Base-by-base conservation (phyloP, 2,113 vertebrate genomes). In the Antennarius striatus region DNA sequence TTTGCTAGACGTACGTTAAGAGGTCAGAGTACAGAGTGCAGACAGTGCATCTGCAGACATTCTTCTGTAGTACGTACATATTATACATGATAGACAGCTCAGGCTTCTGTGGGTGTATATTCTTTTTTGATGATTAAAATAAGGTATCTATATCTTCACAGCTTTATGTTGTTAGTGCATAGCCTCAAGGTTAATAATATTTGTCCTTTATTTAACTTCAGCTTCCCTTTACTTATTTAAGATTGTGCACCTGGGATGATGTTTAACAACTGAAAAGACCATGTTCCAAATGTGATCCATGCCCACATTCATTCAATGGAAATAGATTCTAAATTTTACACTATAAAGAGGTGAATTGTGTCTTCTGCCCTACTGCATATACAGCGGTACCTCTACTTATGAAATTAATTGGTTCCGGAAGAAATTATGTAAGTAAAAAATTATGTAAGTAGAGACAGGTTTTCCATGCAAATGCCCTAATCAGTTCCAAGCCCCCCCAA, bases 311-410 rank as follows among this genome's bases (percentile, higher is more conserved):
- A 43, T 75, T 76, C 47, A n/a, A 29, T 32, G 66, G 65, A 68
- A 80, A 81, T 43, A 61, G 71, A 75, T 69, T 81, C 83, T 87
- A 81, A 87, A 82, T 88, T 77, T 80, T 78, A 56, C 57, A 15
- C 57, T 73, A 71, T 66, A 45, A 14, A 78, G 65, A 82, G 80
- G 74, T 85, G 75, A 83, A 80, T 62, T 40, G 67, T 83, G 57
- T 73, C 75, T 62, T 39, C 82, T 73, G 75, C 75, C 76, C 54
- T 3, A 1, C 51, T 3, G 3, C 62, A 40, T 29, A 51, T 40
- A n/a, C n/a, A n/a, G n/a, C n/a, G n/a, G n/a, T n/a, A n/a, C n/a
- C n/a, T n/a, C n/a, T n/a, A n/a, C n/a, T n/a, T n/a, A n/a, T n/a
- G n/a, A n/a, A n/a, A n/a, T n/a, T n/a, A n/a, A n/a, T n/a, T n/a